Evolutionary conservation across 2,797 vertebrate genomes (phyloP), one percentile per base, ranked within the genome.

Genomic region (Micropoecilia bifurca): DNA sequence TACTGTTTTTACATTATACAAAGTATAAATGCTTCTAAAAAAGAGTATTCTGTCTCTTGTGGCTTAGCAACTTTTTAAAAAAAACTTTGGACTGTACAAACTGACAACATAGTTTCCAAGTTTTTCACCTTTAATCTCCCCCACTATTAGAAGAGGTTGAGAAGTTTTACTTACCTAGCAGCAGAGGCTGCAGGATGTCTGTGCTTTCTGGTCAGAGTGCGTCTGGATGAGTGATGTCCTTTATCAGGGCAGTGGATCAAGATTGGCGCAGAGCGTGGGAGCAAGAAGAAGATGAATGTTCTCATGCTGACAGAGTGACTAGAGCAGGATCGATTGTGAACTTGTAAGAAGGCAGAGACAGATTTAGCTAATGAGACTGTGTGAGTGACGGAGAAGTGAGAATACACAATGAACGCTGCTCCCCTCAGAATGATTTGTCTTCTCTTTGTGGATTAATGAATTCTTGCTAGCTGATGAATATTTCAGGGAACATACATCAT

Each of bases 221-320:
- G 25, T 68, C 12, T 71, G 46, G 1, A 18, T 69, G 53, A 30
- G 28, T 50, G 45, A 28, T 41, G 22, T 12, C 77, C 28, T 50
- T 4, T 78, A 57, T 13, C 33, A 14, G 39, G 25, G n/a, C 48
- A 18, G 33, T 63, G 69, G 76, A 55, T 82, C 36, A 1, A 39
- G 66, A 74, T 41, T 79, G 71, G 75, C 80, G 48, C 68, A 53
- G n/a, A 39, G 71, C 57, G 45, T 78, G 47, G 78, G 50, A 72
- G 71, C 83, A 59, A 33, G 63, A 18, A 78, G 53, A 84, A 83
- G 83, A 66, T 85, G 48, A 82, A 66, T 48, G 43, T 57, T 9
- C 78, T 74, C 71, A 43, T 39, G 30, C 16, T 73, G 76, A 76
- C 73, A 76, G 76, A 59, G 25, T 74, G 73, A 47, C 71, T 39